phyloP scores from a whole-genome alignment of 2,113 vertebrate species.

The Anoura caudifer region DNA sequence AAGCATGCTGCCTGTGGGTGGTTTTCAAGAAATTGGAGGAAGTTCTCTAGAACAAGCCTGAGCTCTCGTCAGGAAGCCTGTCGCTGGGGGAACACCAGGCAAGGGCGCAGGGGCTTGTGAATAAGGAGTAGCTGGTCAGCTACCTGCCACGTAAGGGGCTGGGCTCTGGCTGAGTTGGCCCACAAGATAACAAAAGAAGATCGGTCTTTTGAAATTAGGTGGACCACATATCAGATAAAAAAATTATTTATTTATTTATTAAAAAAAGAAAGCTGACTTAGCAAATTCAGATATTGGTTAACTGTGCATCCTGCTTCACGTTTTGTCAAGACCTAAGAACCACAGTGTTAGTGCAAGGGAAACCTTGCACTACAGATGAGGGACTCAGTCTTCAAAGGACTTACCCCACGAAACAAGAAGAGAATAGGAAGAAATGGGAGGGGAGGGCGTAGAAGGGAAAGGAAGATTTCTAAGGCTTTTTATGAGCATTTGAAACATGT shows the following conservation, averaged over 20 bases:
- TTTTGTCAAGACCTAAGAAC: not conserved
- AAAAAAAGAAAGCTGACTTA: not conserved
- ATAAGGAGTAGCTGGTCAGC: not conserved
- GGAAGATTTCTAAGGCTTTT: not conserved
- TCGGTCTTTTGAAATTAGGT: not conserved
- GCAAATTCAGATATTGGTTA: not conserved
- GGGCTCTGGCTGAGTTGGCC: not conserved
- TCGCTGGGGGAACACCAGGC: not conserved
- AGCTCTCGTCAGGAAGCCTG: not conserved
- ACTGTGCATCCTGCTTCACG: not conserved
- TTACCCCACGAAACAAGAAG: not conserved
- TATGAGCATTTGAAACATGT: not conserved
- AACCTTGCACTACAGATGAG: not conserved
- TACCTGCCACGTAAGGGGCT: not conserved
- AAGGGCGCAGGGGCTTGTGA: not conserved
- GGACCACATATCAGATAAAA: not conserved
- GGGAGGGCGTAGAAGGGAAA: accelerated
- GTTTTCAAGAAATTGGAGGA: constrained; percentile 5
- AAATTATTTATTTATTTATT: not conserved
- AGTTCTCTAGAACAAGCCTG: not conserved
- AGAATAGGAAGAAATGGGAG: not conserved
- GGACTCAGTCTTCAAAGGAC: not conserved
- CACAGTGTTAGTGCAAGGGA: not conserved
- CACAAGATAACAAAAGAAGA: not conserved
- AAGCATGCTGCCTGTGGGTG: not conserved